Base-by-base conservation (phyloP, 2,888 invertebrate species). In the Sinopyrophorus schimmeli region DNA sequence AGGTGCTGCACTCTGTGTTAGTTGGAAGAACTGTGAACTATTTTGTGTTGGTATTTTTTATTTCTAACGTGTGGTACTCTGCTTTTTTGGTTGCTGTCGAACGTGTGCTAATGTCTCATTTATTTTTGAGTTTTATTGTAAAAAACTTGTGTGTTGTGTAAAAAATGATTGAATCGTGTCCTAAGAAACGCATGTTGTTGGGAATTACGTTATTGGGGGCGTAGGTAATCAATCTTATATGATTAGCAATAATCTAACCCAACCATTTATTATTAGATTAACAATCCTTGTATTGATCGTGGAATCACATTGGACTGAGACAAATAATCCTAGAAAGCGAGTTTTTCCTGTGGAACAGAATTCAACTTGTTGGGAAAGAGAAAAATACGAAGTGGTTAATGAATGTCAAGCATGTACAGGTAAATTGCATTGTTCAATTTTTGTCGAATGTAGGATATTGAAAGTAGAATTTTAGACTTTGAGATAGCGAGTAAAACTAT, bases 371-470 rank as follows among this genome's bases (percentile, higher is more conserved):
- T 85, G 86, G 80, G 74, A 81, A 37, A 80, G 81, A 52, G 89
- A 91, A 67, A 78, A 82, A 10, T 89, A 81, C 61, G 80, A 82
- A 54, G 77, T 91, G 11, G 76, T 87, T 11, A 82, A 81, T 61
- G 87, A 88, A 71, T 92, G 92, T 63, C 87, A 90, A 74, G 89
- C 88, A n/a, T 92, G 92, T 72, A 83, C 87, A 69, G 84, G 87
- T 84, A 75, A n/a, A n/a, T n/a, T n/a, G n/a, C n/a, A n/a, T n/a
- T n/a, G n/a, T n/a, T n/a, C n/a, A n/a, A n/a, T n/a, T n/a, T n/a
- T n/a, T n/a, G n/a, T n/a, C n/a, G n/a, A n/a, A n/a, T n/a, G n/a
- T n/a, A n/a, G n/a, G n/a, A n/a, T n/a, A n/a, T n/a, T n/a, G n/a
- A n/a, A n/a, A n/a, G n/a, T n/a, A n/a, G n/a, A n/a, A n/a, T 17